Evolutionary conservation across 2,113 vertebrate genomes (phyloP).

Genomic region (Hippocampus mohnikei): DNA sequence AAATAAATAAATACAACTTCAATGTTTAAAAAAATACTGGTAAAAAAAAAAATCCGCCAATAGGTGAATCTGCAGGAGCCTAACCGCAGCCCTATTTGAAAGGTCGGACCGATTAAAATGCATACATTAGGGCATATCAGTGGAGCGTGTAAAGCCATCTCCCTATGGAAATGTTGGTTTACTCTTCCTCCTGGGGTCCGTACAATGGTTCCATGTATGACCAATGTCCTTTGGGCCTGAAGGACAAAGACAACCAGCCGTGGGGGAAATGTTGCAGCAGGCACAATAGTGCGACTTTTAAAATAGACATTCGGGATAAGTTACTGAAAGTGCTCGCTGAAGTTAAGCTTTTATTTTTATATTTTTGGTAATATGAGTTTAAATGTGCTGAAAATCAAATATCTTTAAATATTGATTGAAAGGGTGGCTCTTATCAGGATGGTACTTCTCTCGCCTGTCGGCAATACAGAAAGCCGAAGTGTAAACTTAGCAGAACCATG

Average conservation of each 20-base stretch:
- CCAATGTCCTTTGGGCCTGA: constrained; percentile 59
- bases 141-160: constrained; percentile 47
- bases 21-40: too few relatives aligned
- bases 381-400: too few relatives aligned
- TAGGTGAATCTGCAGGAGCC: too few relatives aligned
- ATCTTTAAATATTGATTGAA: background rate
- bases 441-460: background rate
- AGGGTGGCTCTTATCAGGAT: background rate
- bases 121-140: constrained; percentile 46
- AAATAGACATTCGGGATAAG: constrained; percentile 22
- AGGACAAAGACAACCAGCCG: constrained; percentile 58
- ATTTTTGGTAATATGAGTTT: too few relatives aligned
- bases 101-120: constrained; percentile 58
- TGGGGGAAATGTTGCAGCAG: background rate
- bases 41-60: too few relatives aligned
- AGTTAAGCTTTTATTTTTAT: background rate
- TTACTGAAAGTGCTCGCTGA: background rate
- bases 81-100: constrained; percentile 8
- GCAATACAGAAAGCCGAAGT: background rate
- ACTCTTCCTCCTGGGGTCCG: constrained; percentile 39
- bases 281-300: constrained; percentile 23
- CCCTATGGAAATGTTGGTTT: constrained; percentile 61
- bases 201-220: constrained; percentile 46
- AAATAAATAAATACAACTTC: too few relatives aligned
- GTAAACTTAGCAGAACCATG: constrained; percentile 2